phyloP scores from a whole-genome alignment of 2,888 invertebrate genomes.

The Caenorhabditis panamensis region DNA sequence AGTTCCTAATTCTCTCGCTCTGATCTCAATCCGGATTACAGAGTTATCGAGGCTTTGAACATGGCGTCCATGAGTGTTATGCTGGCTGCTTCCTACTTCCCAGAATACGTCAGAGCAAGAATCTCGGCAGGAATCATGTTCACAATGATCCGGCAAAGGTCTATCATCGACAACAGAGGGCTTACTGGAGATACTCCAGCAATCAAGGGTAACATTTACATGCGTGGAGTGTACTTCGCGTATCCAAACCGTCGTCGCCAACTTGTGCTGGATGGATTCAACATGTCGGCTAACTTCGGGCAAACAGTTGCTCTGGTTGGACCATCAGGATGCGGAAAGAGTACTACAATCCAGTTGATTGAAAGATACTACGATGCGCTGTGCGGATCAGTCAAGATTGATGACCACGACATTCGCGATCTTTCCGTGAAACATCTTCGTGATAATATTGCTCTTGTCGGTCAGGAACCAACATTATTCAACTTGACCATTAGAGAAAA shows the following conservation, averaged over 20 bases:
- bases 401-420: slow-evolving; percentile 77
- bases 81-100: slow-evolving; percentile 82
- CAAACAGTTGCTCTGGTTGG: slow-evolving; percentile 82
- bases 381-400: slow-evolving; percentile 80
- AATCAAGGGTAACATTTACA: slow-evolving; percentile 85
- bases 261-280: slow-evolving; percentile 80
- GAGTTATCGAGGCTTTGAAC: slow-evolving; percentile 84
- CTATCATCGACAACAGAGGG: slow-evolving; percentile 81
- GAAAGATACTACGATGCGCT: slow-evolving; percentile 82
- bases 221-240: slow-evolving; percentile 87
- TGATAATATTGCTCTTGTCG: slow-evolving; percentile 81
- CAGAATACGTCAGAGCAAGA: slow-evolving; percentile 82
- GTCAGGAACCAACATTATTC: slow-evolving; percentile 82
- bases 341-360: slow-evolving; percentile 82
- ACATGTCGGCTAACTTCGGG: slow-evolving; percentile 76
- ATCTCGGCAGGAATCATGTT: slow-evolving; percentile 81
- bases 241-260: slow-evolving; percentile 88
- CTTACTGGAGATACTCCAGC: slow-evolving; percentile 78
- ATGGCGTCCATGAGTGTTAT: slow-evolving; percentile 83
- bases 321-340: slow-evolving; percentile 82
- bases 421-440: slow-evolving; percentile 70
- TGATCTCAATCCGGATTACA: slow-evolving; percentile 65
- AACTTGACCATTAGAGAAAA: slow-evolving; percentile 81
- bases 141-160: slow-evolving; percentile 78
- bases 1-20: background rate